Conservation (phyloP, 2,797 vertebrate genomes). For the Argyrosomus regius region DNA sequence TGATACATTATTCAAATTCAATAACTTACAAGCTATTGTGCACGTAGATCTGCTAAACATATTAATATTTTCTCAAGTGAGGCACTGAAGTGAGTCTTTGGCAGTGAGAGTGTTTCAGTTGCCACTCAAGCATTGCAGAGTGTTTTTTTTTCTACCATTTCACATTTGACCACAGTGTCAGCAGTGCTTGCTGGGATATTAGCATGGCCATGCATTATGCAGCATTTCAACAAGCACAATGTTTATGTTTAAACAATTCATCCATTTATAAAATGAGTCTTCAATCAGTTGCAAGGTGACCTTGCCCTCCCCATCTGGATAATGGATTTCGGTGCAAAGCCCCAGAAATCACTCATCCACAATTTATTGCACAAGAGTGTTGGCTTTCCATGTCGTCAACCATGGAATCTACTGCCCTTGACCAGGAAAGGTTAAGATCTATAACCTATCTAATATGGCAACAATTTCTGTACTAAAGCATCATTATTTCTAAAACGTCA, state of each 20-base stretch:
- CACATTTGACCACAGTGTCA: conserved; percentile 10
- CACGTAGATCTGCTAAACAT: conserved; percentile 17
- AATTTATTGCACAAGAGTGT: conserved; percentile 28
- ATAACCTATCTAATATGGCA: background rate
- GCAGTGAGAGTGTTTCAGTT: conserved; percentile 8
- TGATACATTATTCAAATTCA: conserved; percentile 43
- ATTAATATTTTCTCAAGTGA: background rate
- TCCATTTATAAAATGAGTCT: conserved; percentile 31
- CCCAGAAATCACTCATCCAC: conserved; percentile 42
- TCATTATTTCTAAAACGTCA: conserved; percentile 2
- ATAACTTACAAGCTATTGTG: conserved; percentile 1
- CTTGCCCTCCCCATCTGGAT: conserved; percentile 33
- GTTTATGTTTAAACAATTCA: conserved; percentile 43
- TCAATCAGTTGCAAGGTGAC: conserved; percentile 62
- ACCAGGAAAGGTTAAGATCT: conserved; percentile 16
- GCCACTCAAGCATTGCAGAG: background rate
- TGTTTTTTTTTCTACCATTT: conserved; percentile 12
- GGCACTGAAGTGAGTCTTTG: background rate
- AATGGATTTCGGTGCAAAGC: conserved; percentile 54
- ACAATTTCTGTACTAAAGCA: background rate
- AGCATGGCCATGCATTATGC: conserved; percentile 38
- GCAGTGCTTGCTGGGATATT: conserved; percentile 1
- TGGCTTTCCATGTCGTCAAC: background rate
- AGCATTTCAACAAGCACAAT: conserved; percentile 26
- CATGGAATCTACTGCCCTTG: conserved; percentile 22